Base-by-base conservation (phyloP, 1,140 invertebrate genomes). In the Augochlora pura region DNA sequence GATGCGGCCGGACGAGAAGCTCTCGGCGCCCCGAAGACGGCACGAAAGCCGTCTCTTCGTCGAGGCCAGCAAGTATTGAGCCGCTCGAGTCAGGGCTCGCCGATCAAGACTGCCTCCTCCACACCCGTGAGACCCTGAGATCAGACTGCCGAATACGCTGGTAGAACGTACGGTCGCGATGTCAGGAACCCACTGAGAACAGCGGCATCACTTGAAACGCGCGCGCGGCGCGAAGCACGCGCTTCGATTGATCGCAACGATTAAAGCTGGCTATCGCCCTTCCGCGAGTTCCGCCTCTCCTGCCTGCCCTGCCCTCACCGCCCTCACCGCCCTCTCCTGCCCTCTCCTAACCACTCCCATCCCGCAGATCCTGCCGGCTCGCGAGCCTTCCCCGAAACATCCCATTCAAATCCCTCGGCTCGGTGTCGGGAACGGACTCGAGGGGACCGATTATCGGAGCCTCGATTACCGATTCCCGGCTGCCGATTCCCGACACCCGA, bases 71-170 rank as follows among this genome's bases (percentile, higher is more conserved):
- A 92, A 91, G 75, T 91, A 91, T 91, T 93, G 91, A 92, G 88
- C 87, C 84, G 72, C 59, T 6, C 18, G 70, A 59, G 76, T 85
- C 87, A 46, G 42, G 75, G 88, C 89, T 92, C 91, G 88, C 89
- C 86, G 88, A 88, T 92, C 89, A 92, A 93, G 92, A 93, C 92
- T 93, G 92, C 90, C 89, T 91, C 89, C 88, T 90, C 85, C 82
- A 86, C 75, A 70, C 75, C 70, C 16, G 83, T 81, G 83, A 85
- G 72, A 85, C 69, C 82, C 82, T 81, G 83, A 86, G 81, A 87
- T 84, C 83, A 84, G 83, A 85, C 82, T 85, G 82, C 82, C 83
- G 73, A 84, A 81, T 81, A 85, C 82, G 78, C 82, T 77, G 83
- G 82, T 84, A 71, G 83, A 84, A 80, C 83, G 83, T 82, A 84